These are phyloP conservation scores for Nycteola revayana DNA, from an alignment of 2,888 invertebrate species.

Conservation along the genomic window DNA sequence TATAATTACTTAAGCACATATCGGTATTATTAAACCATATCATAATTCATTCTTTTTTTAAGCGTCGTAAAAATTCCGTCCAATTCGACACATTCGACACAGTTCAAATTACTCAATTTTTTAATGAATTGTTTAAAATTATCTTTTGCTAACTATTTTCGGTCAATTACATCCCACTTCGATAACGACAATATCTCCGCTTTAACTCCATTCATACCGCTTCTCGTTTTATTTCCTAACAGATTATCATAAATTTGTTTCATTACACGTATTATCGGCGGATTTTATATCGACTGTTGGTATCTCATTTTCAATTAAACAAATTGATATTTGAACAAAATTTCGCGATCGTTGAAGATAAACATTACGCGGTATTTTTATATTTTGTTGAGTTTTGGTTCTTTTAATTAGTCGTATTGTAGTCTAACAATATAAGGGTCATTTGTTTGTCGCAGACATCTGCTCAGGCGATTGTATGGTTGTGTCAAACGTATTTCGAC, in stretches of 20 bases:
- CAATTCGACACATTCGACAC: too few relatives aligned
- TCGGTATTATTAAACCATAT: too few relatives aligned
- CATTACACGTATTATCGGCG: conserved; percentile 33
- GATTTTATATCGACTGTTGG: conserved; percentile 26
- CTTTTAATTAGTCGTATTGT: conserved; percentile 73
- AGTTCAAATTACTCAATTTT: too few relatives aligned
- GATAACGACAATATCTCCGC: conserved; percentile 27
- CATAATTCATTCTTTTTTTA: too few relatives aligned
- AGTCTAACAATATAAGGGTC: conserved; percentile 53
- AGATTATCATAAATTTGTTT: conserved; percentile 41
- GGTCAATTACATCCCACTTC: conserved; percentile 34
- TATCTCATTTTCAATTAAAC: conserved; percentile 43
- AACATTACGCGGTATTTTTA: conserved; percentile 44
- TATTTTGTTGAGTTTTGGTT: conserved; percentile 51
- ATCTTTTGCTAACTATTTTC: conserved; percentile 25
- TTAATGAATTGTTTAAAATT: too few relatives aligned
- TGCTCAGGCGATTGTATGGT: conserved; percentile 40
- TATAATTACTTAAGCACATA: conserved; percentile 36
- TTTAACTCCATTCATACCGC: conserved; percentile 37
- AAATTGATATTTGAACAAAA: conserved; percentile 41
- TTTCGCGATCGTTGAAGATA: conserved; percentile 40
- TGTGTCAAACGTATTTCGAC: conserved; percentile 44
- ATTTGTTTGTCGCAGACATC: conserved; percentile 53
- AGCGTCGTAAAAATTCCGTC: too few relatives aligned
- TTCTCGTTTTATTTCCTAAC: conserved; percentile 31